Evolutionary conservation across 2,797 vertebrate genomes (phyloP).

Genomic region (Pantherophis alleghaniensis): DNA sequence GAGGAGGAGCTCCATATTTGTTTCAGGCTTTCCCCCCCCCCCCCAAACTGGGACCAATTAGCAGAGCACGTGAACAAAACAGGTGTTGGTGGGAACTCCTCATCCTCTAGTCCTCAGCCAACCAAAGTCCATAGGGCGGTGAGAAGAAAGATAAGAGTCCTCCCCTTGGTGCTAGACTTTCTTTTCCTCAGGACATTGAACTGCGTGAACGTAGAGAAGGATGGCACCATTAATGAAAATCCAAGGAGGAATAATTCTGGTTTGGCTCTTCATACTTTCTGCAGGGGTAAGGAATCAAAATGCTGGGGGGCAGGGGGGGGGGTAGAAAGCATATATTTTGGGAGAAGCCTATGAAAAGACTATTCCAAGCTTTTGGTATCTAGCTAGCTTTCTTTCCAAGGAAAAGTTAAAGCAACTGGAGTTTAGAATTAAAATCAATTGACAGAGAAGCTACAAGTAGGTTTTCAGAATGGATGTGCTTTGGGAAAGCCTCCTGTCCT

Average conservation of each 20-base stretch:
- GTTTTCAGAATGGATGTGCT: neutral
- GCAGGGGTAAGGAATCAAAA: neutral
- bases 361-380: neutral
- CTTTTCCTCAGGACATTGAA: neutral
- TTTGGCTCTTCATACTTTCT: neutral
- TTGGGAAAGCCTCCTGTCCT: neutral
- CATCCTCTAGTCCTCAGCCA: neutral
- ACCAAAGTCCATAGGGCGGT: neutral
- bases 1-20: neutral
- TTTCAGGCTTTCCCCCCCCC: neutral
- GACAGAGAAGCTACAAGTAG: neutral
- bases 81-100: neutral
- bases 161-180: neutral
- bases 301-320: too few species aligned
- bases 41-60: neutral
- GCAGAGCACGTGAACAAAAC: neutral
- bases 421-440: neutral
- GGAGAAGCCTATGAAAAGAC: neutral
- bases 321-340: neutral
- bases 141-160: neutral
- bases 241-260: neutral
- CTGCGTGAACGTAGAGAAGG: neutral
- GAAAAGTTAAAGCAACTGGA: neutral
- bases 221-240: neutral
- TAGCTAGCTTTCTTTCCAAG: neutral